Conservation (phyloP, 2,888 invertebrate species). For the Tiliacea citrago region DNA sequence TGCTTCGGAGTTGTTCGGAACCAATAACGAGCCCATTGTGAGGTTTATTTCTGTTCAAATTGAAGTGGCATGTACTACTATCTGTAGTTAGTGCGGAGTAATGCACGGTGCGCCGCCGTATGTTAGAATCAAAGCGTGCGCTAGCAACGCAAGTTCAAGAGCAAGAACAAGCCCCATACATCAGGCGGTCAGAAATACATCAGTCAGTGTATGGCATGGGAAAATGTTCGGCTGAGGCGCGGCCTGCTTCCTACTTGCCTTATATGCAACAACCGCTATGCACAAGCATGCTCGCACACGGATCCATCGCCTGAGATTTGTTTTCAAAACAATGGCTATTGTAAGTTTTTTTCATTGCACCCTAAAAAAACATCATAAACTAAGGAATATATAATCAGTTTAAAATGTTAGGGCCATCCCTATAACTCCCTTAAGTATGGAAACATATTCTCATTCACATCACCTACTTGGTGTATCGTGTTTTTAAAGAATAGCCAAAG, state of each 20-base stretch:
- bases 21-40: constrained; percentile 72
- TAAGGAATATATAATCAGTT: constrained; percentile 24
- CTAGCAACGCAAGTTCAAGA: constrained; percentile 82
- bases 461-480: not conserved
- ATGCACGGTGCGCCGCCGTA: constrained; percentile 65
- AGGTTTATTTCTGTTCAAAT: constrained; percentile 65
- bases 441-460: constrained; percentile 38
- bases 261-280: constrained; percentile 81
- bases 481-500: constrained; percentile 21
- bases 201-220: constrained; percentile 84
- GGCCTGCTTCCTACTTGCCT: constrained; percentile 83
- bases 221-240: constrained; percentile 78
- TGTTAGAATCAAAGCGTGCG: constrained; percentile 73
- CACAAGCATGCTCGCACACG: constrained; percentile 68
- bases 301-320: constrained; percentile 59
- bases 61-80: constrained; percentile 64
- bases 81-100: constrained; percentile 64
- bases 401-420: constrained; percentile 34
- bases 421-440: constrained; percentile 36
- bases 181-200: constrained; percentile 83
- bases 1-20: constrained; percentile 62
- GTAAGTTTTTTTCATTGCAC: constrained; percentile 38
- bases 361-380: constrained; percentile 26
- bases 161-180: constrained; percentile 82
- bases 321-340: constrained; percentile 56